phyloP scores from a whole-genome alignment of 2,797 vertebrate species.

The Gobionotothen gibberifrons region DNA sequence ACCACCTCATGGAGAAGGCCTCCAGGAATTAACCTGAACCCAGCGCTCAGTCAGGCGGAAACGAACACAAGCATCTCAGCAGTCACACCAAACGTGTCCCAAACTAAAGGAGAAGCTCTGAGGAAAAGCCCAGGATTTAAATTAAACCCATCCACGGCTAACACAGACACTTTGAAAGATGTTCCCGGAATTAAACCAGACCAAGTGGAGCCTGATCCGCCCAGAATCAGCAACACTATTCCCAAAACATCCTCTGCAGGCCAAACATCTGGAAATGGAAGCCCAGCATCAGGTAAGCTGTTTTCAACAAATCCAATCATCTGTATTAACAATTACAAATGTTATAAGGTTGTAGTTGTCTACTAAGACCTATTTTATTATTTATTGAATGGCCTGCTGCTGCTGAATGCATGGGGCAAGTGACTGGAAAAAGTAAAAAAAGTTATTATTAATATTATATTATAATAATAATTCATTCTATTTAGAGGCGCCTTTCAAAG shows the following conservation, averaged over 20 bases:
- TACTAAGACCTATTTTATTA: too few species aligned
- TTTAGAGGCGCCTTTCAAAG: too few species aligned
- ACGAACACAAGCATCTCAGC: conserved; percentile 10
- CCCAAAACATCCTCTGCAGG: conserved; percentile 4
- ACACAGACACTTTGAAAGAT: not conserved
- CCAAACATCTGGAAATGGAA: not conserved
- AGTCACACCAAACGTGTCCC: conserved; percentile 8
- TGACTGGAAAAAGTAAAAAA: too few species aligned
- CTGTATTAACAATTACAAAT: too few species aligned
- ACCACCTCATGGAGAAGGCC: conserved; percentile 15
- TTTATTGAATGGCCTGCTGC: too few species aligned
- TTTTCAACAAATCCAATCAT: not conserved
- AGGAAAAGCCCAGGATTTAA: not conserved
- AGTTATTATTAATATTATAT: too few species aligned
- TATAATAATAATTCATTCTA: too few species aligned
- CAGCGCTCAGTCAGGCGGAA: not conserved
- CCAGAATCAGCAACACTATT: conserved; percentile 19
- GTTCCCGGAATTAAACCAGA: not conserved
- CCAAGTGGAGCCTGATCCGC: conserved; percentile 3
- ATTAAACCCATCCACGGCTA: not conserved
- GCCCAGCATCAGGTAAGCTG: conserved; percentile 49
- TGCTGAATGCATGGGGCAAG: too few species aligned
- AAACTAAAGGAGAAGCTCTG: conserved; percentile 13
- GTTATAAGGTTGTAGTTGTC: too few species aligned
- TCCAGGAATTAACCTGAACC: conserved; percentile 26